These are phyloP conservation scores for Drosophila sp. DNA, from an alignment of 1,140 invertebrate genomes.

Conservation along the genomic window DNA sequence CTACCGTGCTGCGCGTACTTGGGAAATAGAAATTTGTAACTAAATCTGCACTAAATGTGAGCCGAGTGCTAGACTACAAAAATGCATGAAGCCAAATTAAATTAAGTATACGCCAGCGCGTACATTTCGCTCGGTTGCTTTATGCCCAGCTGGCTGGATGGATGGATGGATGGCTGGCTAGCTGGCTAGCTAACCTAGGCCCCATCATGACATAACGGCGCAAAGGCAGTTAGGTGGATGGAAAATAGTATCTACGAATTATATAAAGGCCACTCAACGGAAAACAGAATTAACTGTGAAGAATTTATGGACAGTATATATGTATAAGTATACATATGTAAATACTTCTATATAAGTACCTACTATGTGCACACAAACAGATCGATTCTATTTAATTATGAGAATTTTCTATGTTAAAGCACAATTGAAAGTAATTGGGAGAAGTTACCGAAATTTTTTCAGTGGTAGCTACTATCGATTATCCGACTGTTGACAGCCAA, in stretches of 20 bases:
- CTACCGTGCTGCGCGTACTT: slow-evolving; percentile 51
- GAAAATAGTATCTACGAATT: slow-evolving; percentile 23
- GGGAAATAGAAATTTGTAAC: slow-evolving; percentile 66
- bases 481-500: slow-evolving; percentile 13
- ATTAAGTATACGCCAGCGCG: slow-evolving; percentile 72
- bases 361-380: not conserved
- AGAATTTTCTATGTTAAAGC: not conserved
- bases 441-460: not conserved
- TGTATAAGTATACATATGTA: not conserved
- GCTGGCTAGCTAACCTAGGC: not conserved
- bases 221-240: slow-evolving; percentile 19
- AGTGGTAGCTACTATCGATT: slow-evolving; percentile 52
- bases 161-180: not conserved
- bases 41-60: slow-evolving; percentile 57
- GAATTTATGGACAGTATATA: not conserved
- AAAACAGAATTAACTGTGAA: slow-evolving; percentile 43
- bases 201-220: slow-evolving; percentile 4
- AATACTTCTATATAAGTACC: not conserved
- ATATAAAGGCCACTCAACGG: slow-evolving; percentile 32
- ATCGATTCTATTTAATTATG: not conserved
- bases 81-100: slow-evolving; percentile 69
- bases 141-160: slow-evolving; percentile 27
- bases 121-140: slow-evolving; percentile 34
- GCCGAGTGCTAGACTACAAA: slow-evolving; percentile 41
- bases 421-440: not conserved